Base-by-base conservation (phyloP, 2,888 invertebrate genomes). In the Merodon equestris region DNA sequence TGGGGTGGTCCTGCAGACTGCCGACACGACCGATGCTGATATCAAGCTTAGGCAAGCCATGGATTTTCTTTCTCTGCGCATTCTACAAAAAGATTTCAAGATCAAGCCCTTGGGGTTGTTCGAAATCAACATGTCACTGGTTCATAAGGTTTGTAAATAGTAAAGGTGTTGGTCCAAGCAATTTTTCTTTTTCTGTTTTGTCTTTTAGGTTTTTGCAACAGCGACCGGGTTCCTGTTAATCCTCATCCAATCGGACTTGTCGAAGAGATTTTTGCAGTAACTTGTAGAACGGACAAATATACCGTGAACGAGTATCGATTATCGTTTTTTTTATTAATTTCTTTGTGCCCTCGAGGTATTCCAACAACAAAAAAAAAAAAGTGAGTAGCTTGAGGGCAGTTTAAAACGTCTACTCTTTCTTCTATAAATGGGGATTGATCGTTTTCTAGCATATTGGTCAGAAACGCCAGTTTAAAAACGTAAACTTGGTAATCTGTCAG, bases 241-340 rank as follows among this genome's bases (percentile, higher is more conserved):
- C 48, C 82, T 89, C 1, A 85, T 89, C 42, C 88, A 88, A 83
- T 82, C 84, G 18, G 89, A 89, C 83, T 81, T 89, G 40, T 84
- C 86, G 0, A 83, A 84, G 13, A 83, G 88, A 9, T 86, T 87
- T 34, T 81, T 92, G 9, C 38, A 71, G 40, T 76, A 38, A 66
- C 27, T 27, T 2, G 7, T 7, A 2, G 27, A 27, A 27, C 27
- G 27, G 27, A 27, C 27, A 27, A 27, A 27, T 27, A 27, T 27
- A 27, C n/a, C n/a, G n/a, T n/a, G n/a, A n/a, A n/a, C n/a, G n/a
- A n/a, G n/a, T n/a, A n/a, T n/a, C n/a, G n/a, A n/a, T n/a, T n/a
- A n/a, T n/a, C n/a, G n/a, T n/a, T n/a, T n/a, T n/a, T n/a, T n/a
- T n/a, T n/a, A n/a, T n/a, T n/a, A n/a, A n/a, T n/a, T n/a, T n/a